Base-by-base conservation (phyloP, 2,888 invertebrate species). In the Athripsodes cinereus region DNA sequence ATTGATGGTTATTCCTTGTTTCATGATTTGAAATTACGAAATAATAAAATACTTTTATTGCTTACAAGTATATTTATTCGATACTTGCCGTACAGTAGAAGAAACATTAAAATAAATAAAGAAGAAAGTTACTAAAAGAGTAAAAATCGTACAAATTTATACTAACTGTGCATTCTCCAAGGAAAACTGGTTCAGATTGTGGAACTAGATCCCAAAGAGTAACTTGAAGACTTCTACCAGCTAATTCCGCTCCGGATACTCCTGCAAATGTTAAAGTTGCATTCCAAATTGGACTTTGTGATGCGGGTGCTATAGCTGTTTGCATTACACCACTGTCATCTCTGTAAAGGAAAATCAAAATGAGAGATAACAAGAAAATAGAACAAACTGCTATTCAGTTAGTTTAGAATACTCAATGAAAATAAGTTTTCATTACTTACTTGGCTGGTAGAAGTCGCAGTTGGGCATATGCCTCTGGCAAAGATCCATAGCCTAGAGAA, bases 201-300 rank as follows among this genome's bases (percentile, higher is more conserved):
- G 91, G 90, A 65, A 86, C 86, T 64, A 88, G 82, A 70, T 93
- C 93, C 93, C 93, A 95, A 13, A 95, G 78, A 16, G 92, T 92
- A 18, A 94, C 87, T 69, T 94, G 92, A 55, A 95, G 80, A 8
- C 87, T 85, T 58, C 89, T 84, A 59, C 90, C 89, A 73, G 89
- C 86, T 49, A 94, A 76, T 67, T 87, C 83, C 64, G 92, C 91
- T 0, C 87, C 89, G 34, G 87, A 86, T 16, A 92, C 85, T 34
- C 87, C 87, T 1, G 87, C 81, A 70, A 94, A 92, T 58, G 88
- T 88, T 26, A 94, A 79, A 19, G 92, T 94, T 18, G 93, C 92
- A 71, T 95, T 94, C 95, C 94, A 95, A 55, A 92, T 89, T 1
- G 95, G 94, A 71, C 90, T 91, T 70, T 88, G 89, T 0, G 91